Percentiles rank a stretch among this genome's conserved stretches.
These are phyloP conservation scores for Haplochromis burtoni DNA, from an alignment of 2,113 vertebrate species.

Conservation along the genomic window DNA sequence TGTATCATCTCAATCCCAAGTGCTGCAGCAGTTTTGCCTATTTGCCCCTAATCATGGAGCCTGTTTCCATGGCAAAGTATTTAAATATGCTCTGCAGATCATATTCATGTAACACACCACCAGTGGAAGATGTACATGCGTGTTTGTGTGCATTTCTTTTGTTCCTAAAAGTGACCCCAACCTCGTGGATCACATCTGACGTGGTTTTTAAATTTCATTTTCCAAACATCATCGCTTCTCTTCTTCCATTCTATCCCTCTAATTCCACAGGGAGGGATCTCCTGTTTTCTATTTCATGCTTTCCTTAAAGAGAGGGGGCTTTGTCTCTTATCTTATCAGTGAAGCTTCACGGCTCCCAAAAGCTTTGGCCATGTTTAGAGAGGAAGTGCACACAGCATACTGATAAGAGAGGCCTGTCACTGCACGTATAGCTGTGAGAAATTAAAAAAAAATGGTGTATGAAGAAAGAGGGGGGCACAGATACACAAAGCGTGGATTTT, in stretches of 20 bases:
- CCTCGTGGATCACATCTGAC: background rate
- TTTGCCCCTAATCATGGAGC: conserved; percentile 59
- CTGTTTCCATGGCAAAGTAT: conserved; percentile 72
- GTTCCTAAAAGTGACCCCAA: conserved; percentile 10
- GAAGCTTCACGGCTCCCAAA: conserved; percentile 54
- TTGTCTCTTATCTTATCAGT: conserved; percentile 61
- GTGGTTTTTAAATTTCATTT: background rate
- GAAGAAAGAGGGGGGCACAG: background rate
- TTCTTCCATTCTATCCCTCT: background rate
- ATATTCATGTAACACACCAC: conserved; percentile 41
- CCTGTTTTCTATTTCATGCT: conserved; percentile 30
- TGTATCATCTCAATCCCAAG: conserved; percentile 67
- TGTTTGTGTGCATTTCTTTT: background rate
- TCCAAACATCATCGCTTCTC: background rate
- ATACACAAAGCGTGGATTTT: background rate
- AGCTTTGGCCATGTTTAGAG: conserved; percentile 51
- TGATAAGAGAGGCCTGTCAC: conserved; percentile 42
- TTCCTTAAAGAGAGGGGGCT: conserved; percentile 32
- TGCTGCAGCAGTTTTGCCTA: conserved; percentile 60
- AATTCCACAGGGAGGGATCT: conserved; percentile 5
- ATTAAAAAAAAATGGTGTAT: accelerated
- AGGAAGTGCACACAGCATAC: conserved; percentile 50
- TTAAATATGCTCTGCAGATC: conserved; percentile 63
- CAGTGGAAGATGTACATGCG: conserved; percentile 7
- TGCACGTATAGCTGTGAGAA: background rate